These are phyloP conservation scores for Amphimedon queenslandica DNA, from an alignment of 37 sponge, comb jelly and placozoan genomes.

Conservation along the genomic window DNA sequence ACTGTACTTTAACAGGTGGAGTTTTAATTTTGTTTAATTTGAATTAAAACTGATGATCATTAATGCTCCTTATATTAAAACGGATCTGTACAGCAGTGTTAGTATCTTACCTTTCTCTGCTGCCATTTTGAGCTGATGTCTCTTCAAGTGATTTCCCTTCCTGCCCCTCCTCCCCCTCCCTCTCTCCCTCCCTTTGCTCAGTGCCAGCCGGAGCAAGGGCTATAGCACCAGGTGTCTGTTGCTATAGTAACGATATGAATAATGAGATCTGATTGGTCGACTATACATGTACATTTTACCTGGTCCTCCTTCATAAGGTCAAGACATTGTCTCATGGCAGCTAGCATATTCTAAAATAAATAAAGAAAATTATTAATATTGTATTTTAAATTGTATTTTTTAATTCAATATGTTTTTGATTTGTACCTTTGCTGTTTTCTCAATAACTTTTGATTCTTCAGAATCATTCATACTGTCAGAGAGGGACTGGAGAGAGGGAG, in stretches of 20 bases:
- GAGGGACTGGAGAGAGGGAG: slow-evolving; percentile 6
- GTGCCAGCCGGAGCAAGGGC: background rate
- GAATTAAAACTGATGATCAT: no score
- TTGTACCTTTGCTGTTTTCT: slow-evolving; percentile 18
- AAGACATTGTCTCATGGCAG: slow-evolving; percentile 62
- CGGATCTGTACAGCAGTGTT: no score
- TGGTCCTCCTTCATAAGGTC: slow-evolving; percentile 48
- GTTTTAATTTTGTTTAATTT: no score
- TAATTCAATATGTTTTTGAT: background rate
- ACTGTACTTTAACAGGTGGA: no score
- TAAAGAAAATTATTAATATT: background rate
- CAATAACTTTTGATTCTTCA: slow-evolving; percentile 33
- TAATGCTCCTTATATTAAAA: no score
- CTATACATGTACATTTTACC: background rate
- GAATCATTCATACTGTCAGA: slow-evolving; percentile 10
- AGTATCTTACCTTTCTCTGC: background rate
- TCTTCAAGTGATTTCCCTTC: background rate
- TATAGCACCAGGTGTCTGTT: background rate
- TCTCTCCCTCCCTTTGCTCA: background rate
- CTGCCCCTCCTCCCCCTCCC: background rate
- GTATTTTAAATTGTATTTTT: background rate
- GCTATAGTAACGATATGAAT: background rate
- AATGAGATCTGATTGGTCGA: no score
- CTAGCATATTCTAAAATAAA: slow-evolving; percentile 47
- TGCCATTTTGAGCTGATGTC: background rate